Evolutionary conservation across 1,140 invertebrate genomes (phyloP).

Genomic region (Lordiphosa stackelbergi): DNA sequence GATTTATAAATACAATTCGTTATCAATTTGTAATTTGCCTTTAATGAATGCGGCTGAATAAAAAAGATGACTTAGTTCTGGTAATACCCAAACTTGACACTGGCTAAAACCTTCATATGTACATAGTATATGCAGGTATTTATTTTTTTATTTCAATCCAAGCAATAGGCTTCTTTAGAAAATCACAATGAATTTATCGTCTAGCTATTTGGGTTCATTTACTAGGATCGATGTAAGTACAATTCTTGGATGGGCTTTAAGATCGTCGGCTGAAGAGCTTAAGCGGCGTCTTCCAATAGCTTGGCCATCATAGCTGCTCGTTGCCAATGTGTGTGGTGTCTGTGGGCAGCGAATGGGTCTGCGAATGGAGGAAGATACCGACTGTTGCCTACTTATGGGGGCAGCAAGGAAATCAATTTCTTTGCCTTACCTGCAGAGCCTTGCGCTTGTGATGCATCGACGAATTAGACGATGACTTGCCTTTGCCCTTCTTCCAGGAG

Average conservation of each 20-base stretch:
- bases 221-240: constrained; percentile 6
- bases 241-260: constrained; percentile 29
- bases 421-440: constrained; percentile 64
- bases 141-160: constrained; percentile 25
- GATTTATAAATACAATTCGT: constrained; percentile 30
- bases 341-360: constrained; percentile 76
- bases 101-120: constrained; percentile 10
- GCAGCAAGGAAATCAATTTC: not conserved
- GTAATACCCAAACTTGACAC: constrained; percentile 33
- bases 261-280: constrained; percentile 50
- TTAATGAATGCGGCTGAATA: constrained; percentile 20
- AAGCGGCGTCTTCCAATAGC: constrained; percentile 36
- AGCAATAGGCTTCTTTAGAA: constrained; percentile 33
- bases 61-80: constrained; percentile 24
- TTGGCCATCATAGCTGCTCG: constrained; percentile 75
- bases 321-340: constrained; percentile 76
- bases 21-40: constrained; percentile 5
- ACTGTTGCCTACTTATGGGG: constrained; percentile 4
- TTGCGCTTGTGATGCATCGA: constrained; percentile 75
- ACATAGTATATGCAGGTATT: constrained; percentile 5
- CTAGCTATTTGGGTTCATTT: constrained; percentile 11
- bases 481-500: constrained; percentile 76
- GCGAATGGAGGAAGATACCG: not conserved
- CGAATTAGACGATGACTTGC: constrained; percentile 74
- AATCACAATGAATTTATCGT: constrained; percentile 55